Percentiles rank a stretch among this genome's conserved stretches.
Conservation (phyloP, 2,797 vertebrate species). For the Streptopelia turtur region DNA sequence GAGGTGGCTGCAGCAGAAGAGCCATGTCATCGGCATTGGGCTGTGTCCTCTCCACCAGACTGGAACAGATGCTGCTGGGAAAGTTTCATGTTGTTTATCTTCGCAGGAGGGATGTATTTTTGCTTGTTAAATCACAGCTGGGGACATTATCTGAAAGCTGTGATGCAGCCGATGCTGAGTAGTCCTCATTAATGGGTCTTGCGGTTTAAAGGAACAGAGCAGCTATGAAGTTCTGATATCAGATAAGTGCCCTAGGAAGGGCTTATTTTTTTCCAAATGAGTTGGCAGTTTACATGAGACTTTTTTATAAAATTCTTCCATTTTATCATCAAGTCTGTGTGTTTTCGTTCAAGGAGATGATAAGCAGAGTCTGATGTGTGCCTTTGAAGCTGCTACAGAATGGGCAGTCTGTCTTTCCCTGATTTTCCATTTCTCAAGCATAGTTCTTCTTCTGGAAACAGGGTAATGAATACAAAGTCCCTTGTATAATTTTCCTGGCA, state of each 20-base stretch:
- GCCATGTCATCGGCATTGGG: not conserved
- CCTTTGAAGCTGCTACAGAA: not conserved
- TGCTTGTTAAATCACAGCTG: constrained; percentile 10
- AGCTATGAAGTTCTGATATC: not conserved
- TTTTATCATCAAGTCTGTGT: not conserved
- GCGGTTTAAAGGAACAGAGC: not conserved
- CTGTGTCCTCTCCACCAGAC: not conserved
- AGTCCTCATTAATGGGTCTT: not conserved
- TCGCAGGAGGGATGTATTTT: constrained; percentile 3
- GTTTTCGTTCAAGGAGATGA: not conserved
- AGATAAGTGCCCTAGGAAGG: constrained; percentile 7
- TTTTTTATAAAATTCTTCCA: not conserved
- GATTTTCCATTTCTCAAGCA: not conserved
- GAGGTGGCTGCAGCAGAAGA: not conserved
- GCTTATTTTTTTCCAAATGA: not conserved
- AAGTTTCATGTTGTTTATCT: constrained; percentile 27
- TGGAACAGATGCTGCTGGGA: not conserved
- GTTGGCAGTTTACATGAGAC: not conserved
- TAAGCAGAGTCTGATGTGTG: constrained; percentile 10
- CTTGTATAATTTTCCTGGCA: constrained; percentile 50
- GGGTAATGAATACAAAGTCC: constrained; percentile 25
- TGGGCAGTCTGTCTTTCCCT: not conserved
- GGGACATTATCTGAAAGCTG: constrained; percentile 10
- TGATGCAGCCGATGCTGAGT: not conserved
- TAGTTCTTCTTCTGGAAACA: constrained; percentile 32